A percentile compares a stretch with the other conserved stretches of the same genome.
phyloP scores from a whole-genome alignment of 1,140 invertebrate species.

The Solenopsis invicta region DNA sequence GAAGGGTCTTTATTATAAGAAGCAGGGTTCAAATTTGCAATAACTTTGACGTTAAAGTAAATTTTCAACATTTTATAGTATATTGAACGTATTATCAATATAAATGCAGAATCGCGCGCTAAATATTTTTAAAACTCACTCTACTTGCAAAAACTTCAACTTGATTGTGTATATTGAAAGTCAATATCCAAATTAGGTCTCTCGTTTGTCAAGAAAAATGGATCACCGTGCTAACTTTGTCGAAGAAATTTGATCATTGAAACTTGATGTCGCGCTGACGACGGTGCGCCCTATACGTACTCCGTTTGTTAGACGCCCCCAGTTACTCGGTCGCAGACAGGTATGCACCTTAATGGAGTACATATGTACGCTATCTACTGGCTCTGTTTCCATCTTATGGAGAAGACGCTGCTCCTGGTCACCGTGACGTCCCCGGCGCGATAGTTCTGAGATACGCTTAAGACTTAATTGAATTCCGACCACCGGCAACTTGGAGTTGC shows the following conservation, averaged over 20 bases:
- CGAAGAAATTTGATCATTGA: constrained; percentile 29
- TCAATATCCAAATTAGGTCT: constrained; percentile 10
- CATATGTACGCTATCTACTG: constrained; percentile 50
- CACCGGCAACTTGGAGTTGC: constrained; percentile 75
- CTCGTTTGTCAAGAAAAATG: background rate
- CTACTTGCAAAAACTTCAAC: background rate
- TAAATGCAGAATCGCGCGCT: background rate
- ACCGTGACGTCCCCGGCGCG: constrained; percentile 63
- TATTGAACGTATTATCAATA: background rate
- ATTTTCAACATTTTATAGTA: background rate
- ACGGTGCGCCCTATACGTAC: background rate
- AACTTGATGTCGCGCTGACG: background rate
- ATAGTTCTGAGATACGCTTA: constrained; percentile 80
- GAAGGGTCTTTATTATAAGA: background rate
- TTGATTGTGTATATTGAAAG: constrained; percentile 5
- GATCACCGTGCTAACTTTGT: background rate
- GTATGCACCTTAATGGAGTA: constrained; percentile 68
- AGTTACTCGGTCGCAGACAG: constrained; percentile 37
- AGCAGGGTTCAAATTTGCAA: background rate
- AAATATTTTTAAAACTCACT: background rate
- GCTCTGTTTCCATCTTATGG: constrained; percentile 39
- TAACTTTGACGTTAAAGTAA: background rate
- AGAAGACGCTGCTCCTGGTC: constrained; percentile 53
- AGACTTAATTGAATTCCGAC: constrained; percentile 82
- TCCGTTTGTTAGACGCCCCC: constrained; percentile 46